Percentiles rank a stretch among this genome's conserved stretches.
Conservation (phyloP, 2,113 vertebrate genomes). For the Ctenomys sociabilis region DNA sequence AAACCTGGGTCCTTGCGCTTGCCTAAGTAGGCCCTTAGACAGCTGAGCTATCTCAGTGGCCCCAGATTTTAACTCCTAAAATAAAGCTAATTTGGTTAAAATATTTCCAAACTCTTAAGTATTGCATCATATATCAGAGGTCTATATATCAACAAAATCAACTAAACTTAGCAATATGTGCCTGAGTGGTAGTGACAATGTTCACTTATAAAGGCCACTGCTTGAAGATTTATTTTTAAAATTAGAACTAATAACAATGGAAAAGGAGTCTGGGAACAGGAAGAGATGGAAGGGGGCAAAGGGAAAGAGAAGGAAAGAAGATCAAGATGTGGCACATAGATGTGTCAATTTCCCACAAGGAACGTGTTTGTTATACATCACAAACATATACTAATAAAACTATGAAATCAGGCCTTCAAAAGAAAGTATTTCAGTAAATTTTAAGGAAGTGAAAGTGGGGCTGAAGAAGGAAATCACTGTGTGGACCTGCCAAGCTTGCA, state of each 20-base stretch:
- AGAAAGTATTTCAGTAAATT: background rate
- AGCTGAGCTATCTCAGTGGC: too few relatives aligned
- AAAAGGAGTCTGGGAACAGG: background rate
- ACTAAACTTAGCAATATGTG: background rate
- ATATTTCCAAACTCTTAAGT: background rate
- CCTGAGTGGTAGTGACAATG: background rate
- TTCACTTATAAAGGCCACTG: background rate
- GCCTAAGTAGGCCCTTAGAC: too few relatives aligned
- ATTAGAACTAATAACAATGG: background rate
- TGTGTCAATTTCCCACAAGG: background rate
- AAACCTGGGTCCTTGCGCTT: too few relatives aligned
- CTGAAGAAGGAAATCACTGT: background rate
- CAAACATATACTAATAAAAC: background rate
- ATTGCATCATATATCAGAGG: background rate
- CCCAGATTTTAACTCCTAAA: background rate
- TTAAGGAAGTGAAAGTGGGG: background rate
- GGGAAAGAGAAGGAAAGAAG: background rate
- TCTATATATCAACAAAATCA: background rate
- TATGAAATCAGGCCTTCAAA: background rate
- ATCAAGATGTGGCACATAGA: background rate
- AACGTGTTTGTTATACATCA: background rate
- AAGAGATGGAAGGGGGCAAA: background rate
- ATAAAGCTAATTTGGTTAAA: background rate
- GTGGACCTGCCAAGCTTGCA: background rate
- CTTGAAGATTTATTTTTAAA: background rate